A percentile compares a stretch with the other conserved stretches of the same genome.
Evolutionary conservation across 1,140 invertebrate species (phyloP).

Genomic region (Drosophila eugracilis): DNA sequence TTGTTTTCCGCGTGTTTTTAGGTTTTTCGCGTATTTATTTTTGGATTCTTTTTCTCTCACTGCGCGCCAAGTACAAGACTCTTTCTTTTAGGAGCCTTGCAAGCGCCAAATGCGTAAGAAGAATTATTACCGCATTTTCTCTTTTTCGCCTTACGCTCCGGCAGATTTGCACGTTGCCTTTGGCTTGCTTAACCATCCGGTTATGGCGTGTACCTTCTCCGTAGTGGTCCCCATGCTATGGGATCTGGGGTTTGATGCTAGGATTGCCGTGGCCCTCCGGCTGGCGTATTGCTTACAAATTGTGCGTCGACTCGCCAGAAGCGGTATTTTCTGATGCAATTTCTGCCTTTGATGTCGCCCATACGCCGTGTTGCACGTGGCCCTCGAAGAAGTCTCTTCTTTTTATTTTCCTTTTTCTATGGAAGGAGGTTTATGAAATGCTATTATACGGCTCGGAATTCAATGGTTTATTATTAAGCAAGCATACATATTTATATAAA

Average conservation of each 20-base stretch:
- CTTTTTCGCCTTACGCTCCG: constrained; percentile 12
- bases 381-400: constrained; percentile 5
- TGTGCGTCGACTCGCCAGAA: constrained; percentile 50
- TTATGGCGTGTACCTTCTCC: constrained; percentile 14
- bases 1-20: constrained; percentile 33
- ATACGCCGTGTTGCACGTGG: constrained; percentile 70
- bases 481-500: no score
- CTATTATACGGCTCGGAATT: no score
- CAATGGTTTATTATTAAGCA: no score
- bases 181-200: constrained; percentile 55
- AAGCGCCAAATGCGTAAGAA: constrained; percentile 58
- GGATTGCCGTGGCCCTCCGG: constrained; percentile 16
- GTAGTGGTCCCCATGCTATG: not conserved
- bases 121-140: constrained; percentile 72
- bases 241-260: constrained; percentile 25
- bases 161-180: constrained; percentile 60
- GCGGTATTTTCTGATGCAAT: constrained; percentile 55
- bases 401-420: no score
- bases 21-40: constrained; percentile 14
- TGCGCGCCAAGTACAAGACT: constrained; percentile 27
- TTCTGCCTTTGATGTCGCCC: constrained; percentile 53
- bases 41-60: constrained; percentile 11
- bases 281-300: constrained; percentile 67
- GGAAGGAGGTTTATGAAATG: no score
- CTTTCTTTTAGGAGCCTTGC: constrained; percentile 41